Percentiles rank a stretch among this genome's conserved stretches.
phyloP scores from a whole-genome alignment of 1,140 invertebrate genomes.

The Euwallacea fornicatus region DNA sequence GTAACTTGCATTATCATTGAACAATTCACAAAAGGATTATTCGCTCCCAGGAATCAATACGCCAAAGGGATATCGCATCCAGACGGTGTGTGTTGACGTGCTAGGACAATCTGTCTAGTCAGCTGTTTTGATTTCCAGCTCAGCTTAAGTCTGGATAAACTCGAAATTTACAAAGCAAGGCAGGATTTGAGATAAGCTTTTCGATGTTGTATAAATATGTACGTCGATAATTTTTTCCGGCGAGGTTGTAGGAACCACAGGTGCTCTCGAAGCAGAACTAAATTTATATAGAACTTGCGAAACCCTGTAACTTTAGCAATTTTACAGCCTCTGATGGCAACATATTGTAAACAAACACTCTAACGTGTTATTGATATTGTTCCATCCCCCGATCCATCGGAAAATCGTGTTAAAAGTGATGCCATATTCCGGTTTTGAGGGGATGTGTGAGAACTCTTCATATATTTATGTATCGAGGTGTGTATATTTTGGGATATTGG shows the following conservation, averaged over 20 bases:
- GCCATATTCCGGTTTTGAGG: neutral
- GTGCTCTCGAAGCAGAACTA: too few species aligned
- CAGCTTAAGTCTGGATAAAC: too few species aligned
- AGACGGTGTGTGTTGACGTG: constrained; percentile 20
- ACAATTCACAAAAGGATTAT: neutral
- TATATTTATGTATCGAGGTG: neutral
- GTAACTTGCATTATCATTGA: neutral
- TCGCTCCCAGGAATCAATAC: constrained; percentile 7
- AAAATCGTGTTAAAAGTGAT: constrained; percentile 26
- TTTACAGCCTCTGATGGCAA: constrained; percentile 24
- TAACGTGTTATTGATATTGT: constrained; percentile 34
- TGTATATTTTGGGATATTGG: too few species aligned
- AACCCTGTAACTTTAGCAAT: constrained; percentile 30
- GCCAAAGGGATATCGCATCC: constrained; percentile 18
- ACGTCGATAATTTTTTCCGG: too few species aligned
- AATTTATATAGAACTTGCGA: constrained; percentile 10
- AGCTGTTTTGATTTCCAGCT: constrained; percentile 23
- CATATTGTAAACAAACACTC: constrained; percentile 36
- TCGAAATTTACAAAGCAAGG: too few species aligned
- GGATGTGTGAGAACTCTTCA: neutral
- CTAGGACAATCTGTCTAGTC: constrained; percentile 23
- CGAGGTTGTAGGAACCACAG: too few species aligned
- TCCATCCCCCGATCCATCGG: constrained; percentile 12
- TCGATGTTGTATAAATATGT: too few species aligned
- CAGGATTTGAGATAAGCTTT: too few species aligned